Conservation (phyloP, 1,140 invertebrate species). For the Euwallacea fornicatus region DNA sequence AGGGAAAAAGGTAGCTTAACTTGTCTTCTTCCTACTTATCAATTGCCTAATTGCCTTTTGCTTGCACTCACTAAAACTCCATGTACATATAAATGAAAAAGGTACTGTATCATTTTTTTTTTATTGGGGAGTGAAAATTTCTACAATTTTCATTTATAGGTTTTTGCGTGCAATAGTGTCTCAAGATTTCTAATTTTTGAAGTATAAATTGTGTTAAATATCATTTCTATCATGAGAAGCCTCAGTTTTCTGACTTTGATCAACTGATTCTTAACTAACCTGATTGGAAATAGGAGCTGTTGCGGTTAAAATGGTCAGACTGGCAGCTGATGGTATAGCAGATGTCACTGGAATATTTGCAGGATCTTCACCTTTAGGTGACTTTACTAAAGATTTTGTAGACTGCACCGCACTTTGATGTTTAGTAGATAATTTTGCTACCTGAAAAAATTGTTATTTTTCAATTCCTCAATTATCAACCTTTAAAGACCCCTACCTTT, state of each 20-base stretch:
- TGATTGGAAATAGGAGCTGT: conserved; percentile 25
- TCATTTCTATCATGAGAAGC: too few species aligned
- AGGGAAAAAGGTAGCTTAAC: too few species aligned
- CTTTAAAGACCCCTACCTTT: conserved; percentile 51
- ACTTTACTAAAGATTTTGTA: not conserved
- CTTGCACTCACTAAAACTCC: too few species aligned
- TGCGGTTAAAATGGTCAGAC: conserved; percentile 21
- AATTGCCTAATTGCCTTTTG: too few species aligned
- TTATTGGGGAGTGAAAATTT: too few species aligned
- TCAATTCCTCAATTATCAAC: not conserved
- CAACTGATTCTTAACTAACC: conserved; percentile 10
- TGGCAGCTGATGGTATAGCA: conserved; percentile 23
- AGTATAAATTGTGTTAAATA: too few species aligned
- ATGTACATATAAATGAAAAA: too few species aligned
- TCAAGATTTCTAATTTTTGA: too few species aligned
- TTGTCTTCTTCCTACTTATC: too few species aligned
- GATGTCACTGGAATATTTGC: conserved; percentile 3
- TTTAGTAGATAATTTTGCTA: conserved; percentile 7
- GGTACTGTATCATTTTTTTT: too few species aligned
- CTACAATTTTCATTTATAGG: too few species aligned
- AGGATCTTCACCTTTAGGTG: conserved; percentile 2
- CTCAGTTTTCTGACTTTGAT: not conserved
- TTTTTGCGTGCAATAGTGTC: too few species aligned
- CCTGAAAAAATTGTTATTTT: not conserved
- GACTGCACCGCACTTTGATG: not conserved